These are phyloP conservation scores for Lasius platythorax DNA, from an alignment of 2,888 invertebrate genomes.

Conservation along the genomic window DNA sequence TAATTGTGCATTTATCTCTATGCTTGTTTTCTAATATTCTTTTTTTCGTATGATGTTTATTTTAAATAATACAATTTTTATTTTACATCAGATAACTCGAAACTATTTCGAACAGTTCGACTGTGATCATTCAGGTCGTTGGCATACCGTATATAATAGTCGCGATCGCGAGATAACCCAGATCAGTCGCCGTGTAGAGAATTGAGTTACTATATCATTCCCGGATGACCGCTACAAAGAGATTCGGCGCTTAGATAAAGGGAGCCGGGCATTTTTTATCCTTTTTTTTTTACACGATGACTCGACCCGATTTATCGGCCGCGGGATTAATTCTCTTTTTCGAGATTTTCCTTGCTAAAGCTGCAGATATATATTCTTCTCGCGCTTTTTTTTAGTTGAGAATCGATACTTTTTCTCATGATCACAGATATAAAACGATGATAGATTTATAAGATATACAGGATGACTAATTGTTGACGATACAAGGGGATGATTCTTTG, in stretches of 20 bases:
- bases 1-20: too few relatives aligned
- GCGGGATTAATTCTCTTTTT: constrained; percentile 2
- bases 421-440: background rate
- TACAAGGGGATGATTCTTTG: background rate
- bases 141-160: constrained; percentile 43
- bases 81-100: constrained; percentile 5
- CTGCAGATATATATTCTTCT: background rate
- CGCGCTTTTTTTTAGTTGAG: background rate
- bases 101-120: constrained; percentile 18
- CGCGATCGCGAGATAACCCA: constrained; percentile 46
- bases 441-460: background rate
- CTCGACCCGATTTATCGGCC: constrained; percentile 15
- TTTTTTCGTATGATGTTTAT: background rate
- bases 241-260: constrained; percentile 7
- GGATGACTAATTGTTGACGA: background rate
- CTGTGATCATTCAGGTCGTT: constrained; percentile 24
- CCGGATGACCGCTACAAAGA: constrained; percentile 37
- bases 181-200: constrained; percentile 15
- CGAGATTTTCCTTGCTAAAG: background rate
- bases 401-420: background rate
- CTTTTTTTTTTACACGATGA: constrained; percentile 10
- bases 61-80: background rate
- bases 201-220: constrained; percentile 39
- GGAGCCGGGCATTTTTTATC: background rate
- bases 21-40: background rate